These are phyloP conservation scores for Uromys caudimaculatus DNA, from an alignment of 2,797 vertebrate genomes.

Conservation along the genomic window DNA sequence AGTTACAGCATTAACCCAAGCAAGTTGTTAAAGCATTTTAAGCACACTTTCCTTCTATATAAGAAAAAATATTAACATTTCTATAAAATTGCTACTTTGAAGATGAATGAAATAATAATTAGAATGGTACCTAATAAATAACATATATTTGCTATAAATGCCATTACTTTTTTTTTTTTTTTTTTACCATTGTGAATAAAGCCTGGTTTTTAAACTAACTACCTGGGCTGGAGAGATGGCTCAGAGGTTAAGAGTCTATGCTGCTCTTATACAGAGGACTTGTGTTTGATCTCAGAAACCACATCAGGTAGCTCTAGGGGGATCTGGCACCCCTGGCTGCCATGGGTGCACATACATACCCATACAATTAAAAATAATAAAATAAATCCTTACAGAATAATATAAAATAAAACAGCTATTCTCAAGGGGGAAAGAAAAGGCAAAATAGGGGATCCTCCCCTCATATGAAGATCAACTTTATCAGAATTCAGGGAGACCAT, in stretches of 20 bases:
- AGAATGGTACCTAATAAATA: constrained; percentile 39
- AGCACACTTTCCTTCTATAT: constrained; percentile 18
- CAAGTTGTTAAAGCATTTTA: constrained; percentile 36
- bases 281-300: not conserved
- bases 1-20: constrained; percentile 7
- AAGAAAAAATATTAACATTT: constrained; percentile 45
- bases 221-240: not conserved
- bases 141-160: constrained; percentile 41
- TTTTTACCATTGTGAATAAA: constrained; percentile 51
- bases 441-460: not conserved
- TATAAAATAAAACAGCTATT: not conserved
- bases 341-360: not conserved
- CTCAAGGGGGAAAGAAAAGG: not conserved
- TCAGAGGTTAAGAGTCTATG: not conserved
- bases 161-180: constrained; percentile 26
- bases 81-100: constrained; percentile 54
- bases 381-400: not conserved
- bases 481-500: not conserved
- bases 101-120: constrained; percentile 52
- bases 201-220: constrained; percentile 53
- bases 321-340: not conserved
- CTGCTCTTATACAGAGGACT: not conserved
- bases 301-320: not conserved
- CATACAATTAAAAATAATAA: not conserved
- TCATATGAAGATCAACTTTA: constrained; percentile 21